Conservation (phyloP, 2,113 vertebrate genomes). For the Panthera leo region DNA sequence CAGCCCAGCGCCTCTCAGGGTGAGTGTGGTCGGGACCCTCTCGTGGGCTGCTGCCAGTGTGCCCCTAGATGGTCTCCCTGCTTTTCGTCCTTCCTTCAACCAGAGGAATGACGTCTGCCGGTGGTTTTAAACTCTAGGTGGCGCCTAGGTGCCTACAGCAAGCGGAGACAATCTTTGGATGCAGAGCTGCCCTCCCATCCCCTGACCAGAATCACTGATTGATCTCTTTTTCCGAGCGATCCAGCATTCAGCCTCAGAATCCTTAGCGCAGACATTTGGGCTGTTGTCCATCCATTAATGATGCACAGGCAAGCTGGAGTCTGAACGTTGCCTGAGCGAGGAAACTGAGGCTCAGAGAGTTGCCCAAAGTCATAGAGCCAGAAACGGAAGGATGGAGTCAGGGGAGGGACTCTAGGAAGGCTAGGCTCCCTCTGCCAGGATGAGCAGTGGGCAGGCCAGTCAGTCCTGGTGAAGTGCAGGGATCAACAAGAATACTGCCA, state of each 20-base stretch:
- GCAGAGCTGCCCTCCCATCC: fast-evolving
- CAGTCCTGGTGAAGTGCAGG: neutral
- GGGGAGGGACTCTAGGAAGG: neutral
- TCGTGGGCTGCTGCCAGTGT: neutral
- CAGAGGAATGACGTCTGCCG: too few species aligned
- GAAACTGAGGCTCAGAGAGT: neutral
- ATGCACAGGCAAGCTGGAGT: neutral
- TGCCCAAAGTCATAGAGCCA: neutral
- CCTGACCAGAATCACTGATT: fast-evolving
- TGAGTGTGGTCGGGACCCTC: slow-evolving; percentile 76
- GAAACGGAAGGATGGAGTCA: too few species aligned
- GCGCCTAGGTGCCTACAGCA: neutral
- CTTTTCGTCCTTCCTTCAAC: neutral
- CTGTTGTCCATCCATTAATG: neutral
- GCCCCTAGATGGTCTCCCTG: neutral
- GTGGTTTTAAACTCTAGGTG: neutral
- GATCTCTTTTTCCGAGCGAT: neutral
- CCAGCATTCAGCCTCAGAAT: neutral
- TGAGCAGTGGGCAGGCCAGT: neutral
- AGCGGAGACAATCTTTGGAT: neutral
- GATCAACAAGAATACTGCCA: too few species aligned
- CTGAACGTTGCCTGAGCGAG: neutral
- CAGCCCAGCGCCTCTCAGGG: slow-evolving; percentile 88
- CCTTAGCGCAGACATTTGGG: neutral
- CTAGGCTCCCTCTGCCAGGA: neutral